Base-by-base conservation (phyloP, 1,140 invertebrate species). In the Drosophila watanabei region DNA sequence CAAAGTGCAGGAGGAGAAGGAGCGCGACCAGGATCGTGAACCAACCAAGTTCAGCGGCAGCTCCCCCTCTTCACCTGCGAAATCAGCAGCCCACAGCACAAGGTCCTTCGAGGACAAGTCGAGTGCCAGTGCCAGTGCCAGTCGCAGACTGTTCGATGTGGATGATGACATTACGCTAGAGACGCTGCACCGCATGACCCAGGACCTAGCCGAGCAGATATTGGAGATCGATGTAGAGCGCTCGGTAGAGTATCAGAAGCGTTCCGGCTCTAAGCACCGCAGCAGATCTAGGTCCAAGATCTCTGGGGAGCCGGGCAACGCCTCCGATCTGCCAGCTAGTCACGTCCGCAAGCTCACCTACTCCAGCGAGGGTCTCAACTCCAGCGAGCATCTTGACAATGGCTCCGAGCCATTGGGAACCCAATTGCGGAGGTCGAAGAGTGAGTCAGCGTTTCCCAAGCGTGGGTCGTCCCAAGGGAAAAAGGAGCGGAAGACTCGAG, bases 291-390 rank as follows among this genome's bases (percentile, higher is more conserved):
- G 28, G 13, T 70, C 80, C 1, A 80, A 88, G 37, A 9, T 59
- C 18, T 32, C n/a, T 9, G 39, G 52, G 2, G 75, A 78, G 24
- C 43, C 58, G 18, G 11, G 8, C 33, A 10, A 39, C 16, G 49
- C 39, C 49, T 52, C 24, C n/a, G 24, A 39, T 48, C 39, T 33
- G 6, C 16, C 16, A n/a, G 28, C 46, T 20, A 65, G 56, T 10
- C 81, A 88, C 56, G 63, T 81, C 16, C 85, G 85, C 56, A 89
- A 89, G 54, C 64, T 89, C 4, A 79, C 85, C 10, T 89, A 90
- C 35, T 90, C 85, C 9, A 81, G 77, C 35, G 85, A 88, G 11
- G 33, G 59, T 9, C 41, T 24, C 3, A 24, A 90, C 35, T 90
- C 85, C 9, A 81, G 77, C 35, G 85, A 88, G 11, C 37, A 56